Conservation (phyloP, 2,888 invertebrate genomes). For the Sepiola atlantica region DNA sequence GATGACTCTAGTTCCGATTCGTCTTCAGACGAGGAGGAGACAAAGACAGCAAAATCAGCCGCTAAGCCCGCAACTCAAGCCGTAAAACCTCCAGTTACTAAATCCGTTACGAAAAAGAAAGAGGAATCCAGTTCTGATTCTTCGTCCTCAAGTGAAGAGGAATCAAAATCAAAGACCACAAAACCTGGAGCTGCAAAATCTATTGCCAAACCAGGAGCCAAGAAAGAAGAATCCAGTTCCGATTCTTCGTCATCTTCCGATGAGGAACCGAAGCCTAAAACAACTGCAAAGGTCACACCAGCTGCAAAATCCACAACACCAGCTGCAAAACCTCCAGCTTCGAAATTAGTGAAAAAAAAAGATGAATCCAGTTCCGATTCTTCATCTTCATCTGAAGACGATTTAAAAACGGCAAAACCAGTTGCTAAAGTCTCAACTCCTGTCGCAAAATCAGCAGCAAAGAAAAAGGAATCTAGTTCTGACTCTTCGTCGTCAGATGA, state of each 20-base stretch:
- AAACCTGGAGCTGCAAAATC: background rate
- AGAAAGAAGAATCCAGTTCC: background rate
- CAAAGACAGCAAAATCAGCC: too few relatives aligned
- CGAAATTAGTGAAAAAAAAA: conserved; percentile 43
- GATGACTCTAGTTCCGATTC: too few relatives aligned
- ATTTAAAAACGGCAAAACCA: background rate
- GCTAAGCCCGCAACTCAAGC: too few relatives aligned
- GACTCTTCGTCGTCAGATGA: background rate
- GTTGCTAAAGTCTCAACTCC: conserved; percentile 40
- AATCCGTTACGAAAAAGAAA: too few relatives aligned
- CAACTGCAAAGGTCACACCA: background rate
- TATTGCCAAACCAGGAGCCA: background rate
- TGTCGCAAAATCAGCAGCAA: conserved; percentile 40
- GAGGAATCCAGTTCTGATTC: too few relatives aligned
- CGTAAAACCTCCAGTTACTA: too few relatives aligned
- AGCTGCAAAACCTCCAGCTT: background rate
- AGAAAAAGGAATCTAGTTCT: background rate
- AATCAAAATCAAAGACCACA: too few relatives aligned
- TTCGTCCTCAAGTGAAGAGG: too few relatives aligned
- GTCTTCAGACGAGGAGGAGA: too few relatives aligned
- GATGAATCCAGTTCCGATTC: conserved; percentile 47
- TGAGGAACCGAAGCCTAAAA: background rate
- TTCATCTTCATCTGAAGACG: conserved; percentile 43
- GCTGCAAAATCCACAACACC: background rate
- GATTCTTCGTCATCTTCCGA: background rate